Evolutionary conservation across 2,113 vertebrate species (phyloP).

Genomic region (Phaetusa simplex): DNA sequence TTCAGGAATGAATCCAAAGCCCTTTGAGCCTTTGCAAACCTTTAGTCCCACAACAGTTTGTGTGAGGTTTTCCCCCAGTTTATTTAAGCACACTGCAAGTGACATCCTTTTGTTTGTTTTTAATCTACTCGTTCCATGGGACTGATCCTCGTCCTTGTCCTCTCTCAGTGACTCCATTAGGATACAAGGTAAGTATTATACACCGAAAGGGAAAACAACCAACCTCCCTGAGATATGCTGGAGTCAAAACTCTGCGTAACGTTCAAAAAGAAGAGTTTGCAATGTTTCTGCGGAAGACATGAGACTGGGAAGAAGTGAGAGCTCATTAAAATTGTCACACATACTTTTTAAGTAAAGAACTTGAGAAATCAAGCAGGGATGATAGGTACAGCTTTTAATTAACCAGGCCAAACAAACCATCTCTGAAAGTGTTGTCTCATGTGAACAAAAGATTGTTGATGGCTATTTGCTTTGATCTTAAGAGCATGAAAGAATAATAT

Average conservation of each 20-base stretch:
- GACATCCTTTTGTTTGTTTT: not conserved
- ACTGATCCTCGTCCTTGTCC: not conserved
- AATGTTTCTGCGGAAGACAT: not conserved
- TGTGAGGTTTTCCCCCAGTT: not conserved
- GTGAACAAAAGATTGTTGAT: conserved; percentile 58
- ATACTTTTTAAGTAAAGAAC: conserved; percentile 43
- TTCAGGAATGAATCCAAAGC: not conserved
- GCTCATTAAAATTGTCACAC: conserved; percentile 63
- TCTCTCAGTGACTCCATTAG: not conserved
- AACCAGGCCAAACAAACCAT: conserved; percentile 56
- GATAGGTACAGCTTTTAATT: conserved; percentile 59
- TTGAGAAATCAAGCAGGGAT: conserved; percentile 54
- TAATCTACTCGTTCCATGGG: not conserved
- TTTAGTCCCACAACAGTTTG: not conserved
- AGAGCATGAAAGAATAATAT: conserved; percentile 42
- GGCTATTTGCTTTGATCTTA: conserved; percentile 57
- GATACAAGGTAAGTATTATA: not conserved
- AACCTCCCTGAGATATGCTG: not conserved
- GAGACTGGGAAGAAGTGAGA: conserved; percentile 5
- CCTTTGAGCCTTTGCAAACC: not conserved
- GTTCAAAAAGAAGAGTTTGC: not conserved
- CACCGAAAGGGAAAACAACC: not conserved
- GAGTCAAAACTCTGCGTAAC: not conserved
- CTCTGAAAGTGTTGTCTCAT: not conserved
- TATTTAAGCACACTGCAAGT: not conserved